A percentile compares a stretch with the other conserved stretches of the same genome.
Conservation (phyloP, 2,888 invertebrate species). For the Unio pictorum region DNA sequence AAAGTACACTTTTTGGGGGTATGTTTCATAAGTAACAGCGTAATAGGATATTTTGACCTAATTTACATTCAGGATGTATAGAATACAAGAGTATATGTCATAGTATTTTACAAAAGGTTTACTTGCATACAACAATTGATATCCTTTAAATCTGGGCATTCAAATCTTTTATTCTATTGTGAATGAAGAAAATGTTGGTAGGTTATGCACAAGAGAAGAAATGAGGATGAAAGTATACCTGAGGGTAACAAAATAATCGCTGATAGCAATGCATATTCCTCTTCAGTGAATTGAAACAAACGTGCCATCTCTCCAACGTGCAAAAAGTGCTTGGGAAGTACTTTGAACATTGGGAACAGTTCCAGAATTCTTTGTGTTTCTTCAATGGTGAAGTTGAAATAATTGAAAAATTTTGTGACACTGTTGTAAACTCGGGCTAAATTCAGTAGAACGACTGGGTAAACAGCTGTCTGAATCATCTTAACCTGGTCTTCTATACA, state of each 20-base stretch:
- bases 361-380: constrained; percentile 47
- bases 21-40: no score
- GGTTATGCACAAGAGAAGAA: no score
- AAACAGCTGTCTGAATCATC: constrained; percentile 60
- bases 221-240: constrained; percentile 30
- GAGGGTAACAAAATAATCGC: constrained; percentile 56
- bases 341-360: constrained; percentile 52
- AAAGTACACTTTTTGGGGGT: no score
- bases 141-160: no score
- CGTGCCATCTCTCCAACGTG: constrained; percentile 57
- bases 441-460: constrained; percentile 60
- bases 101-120: no score
- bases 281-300: constrained; percentile 47
- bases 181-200: no score
- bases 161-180: no score
- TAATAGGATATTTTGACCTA: no score
- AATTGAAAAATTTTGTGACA: constrained; percentile 53
- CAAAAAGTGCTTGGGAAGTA: constrained; percentile 53
- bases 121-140: no score
- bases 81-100: no score
- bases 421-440: constrained; percentile 54
- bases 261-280: constrained; percentile 60
- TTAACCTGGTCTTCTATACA: constrained; percentile 58
- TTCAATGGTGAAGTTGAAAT: constrained; percentile 50
- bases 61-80: no score